These are phyloP conservation scores for Drosophila quinaria DNA, from an alignment of 2,888 invertebrate genomes.

Conservation along the genomic window DNA sequence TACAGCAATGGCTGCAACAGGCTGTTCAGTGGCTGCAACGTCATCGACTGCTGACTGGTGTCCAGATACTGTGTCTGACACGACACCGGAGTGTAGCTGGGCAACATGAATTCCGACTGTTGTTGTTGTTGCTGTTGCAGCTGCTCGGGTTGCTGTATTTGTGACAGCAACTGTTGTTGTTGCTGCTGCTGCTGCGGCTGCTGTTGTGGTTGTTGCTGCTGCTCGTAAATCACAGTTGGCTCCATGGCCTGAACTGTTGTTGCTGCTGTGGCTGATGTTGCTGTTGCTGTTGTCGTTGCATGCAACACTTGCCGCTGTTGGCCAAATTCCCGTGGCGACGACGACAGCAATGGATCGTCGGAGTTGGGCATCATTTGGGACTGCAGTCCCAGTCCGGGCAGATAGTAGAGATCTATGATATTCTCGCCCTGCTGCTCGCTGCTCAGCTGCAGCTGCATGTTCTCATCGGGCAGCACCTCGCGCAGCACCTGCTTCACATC, in stretches of 20 bases:
- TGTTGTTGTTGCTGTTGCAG: slow-evolving; percentile 49
- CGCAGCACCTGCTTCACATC: slow-evolving; percentile 94
- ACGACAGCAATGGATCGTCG: slow-evolving; percentile 93
- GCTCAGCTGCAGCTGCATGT: slow-evolving; percentile 86
- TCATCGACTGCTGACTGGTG: slow-evolving; percentile 47
- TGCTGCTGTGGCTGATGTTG: slow-evolving; percentile 17
- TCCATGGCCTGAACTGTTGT: slow-evolving; percentile 34
- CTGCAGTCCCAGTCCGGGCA: slow-evolving; percentile 87
- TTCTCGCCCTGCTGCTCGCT: slow-evolving; percentile 85
- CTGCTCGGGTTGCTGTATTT: slow-evolving; percentile 10
- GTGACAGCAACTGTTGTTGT: slow-evolving; percentile 29
- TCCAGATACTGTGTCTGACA: slow-evolving; percentile 66
- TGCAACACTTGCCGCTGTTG: slow-evolving; percentile 73
- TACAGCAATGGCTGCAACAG: slow-evolving; percentile 62
- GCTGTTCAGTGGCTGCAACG: slow-evolving; percentile 66
- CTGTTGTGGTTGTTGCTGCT: slow-evolving; percentile 27
- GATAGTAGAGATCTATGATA: slow-evolving; percentile 85
- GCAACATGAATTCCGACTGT: slow-evolving; percentile 65
- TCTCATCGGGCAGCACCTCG: slow-evolving; percentile 93
- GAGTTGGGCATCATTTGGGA: slow-evolving; percentile 95
- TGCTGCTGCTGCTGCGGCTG: slow-evolving; percentile 38
- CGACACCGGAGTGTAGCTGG: slow-evolving; percentile 62
- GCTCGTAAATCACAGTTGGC: slow-evolving; percentile 38
- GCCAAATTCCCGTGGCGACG: slow-evolving; percentile 92
- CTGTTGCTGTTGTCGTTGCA: slow-evolving; percentile 24